A percentile compares a stretch with the other conserved stretches of the same genome.
phyloP scores from a whole-genome alignment of 2,113 vertebrate genomes.

The Rhea pennata region DNA sequence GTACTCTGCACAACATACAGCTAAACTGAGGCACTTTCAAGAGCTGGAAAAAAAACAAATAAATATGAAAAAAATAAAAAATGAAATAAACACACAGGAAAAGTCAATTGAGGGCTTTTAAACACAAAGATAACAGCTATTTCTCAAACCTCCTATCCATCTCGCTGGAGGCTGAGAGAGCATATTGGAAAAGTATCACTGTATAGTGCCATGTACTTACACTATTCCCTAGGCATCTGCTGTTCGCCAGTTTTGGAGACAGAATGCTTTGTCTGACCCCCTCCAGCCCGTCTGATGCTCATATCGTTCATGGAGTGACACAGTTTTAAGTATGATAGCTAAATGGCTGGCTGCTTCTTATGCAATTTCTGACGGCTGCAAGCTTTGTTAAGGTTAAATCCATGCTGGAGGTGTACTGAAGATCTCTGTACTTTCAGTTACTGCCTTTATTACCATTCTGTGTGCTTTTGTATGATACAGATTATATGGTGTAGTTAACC shows the following conservation, averaged over 20 bases:
- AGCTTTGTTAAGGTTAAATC: background rate
- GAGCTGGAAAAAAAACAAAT: background rate
- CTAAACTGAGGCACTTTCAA: background rate
- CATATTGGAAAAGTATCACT: conserved; percentile 7
- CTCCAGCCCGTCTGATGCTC: conserved; percentile 10
- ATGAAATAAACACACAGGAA: background rate
- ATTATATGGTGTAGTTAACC: background rate
- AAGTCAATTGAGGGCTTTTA: background rate
- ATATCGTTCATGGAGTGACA: background rate
- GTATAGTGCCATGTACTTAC: background rate
- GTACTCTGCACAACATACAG: accelerated
- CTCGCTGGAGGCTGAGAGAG: background rate
- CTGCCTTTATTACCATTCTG: conserved; percentile 26
- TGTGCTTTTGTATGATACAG: background rate
- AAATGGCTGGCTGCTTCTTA: background rate
- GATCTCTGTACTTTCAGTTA: background rate
- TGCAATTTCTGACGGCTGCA: background rate
- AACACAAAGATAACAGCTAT: background rate
- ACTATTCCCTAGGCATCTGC: background rate
- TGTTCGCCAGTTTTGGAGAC: conserved; percentile 29
- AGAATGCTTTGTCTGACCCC: conserved; percentile 32
- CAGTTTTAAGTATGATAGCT: background rate
- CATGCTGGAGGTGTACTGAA: background rate
- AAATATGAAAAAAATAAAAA: background rate
- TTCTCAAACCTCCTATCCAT: background rate